Evolutionary conservation across 2,113 vertebrate species (phyloP).

Genomic region (Nansenia antarctica): DNA sequence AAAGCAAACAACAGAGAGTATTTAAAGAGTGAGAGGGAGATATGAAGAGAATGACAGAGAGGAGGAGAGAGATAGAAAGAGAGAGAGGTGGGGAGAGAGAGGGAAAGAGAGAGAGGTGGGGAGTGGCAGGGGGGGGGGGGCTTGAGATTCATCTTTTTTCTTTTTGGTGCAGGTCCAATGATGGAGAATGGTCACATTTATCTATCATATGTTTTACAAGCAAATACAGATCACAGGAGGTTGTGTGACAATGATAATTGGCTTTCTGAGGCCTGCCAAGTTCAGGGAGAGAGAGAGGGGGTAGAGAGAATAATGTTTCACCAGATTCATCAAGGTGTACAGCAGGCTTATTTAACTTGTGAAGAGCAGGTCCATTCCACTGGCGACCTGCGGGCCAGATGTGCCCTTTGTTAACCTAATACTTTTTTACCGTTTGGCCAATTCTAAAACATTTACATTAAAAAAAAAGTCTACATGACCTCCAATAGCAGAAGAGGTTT

Average conservation of each 20-base stretch:
- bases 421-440: too few species aligned
- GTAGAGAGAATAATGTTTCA: too few species aligned
- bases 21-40: background rate
- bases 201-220: background rate
- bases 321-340: too few species aligned
- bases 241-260: constrained; percentile 2
- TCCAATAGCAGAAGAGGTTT: too few species aligned
- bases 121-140: background rate
- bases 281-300: background rate
- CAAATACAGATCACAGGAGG: background rate
- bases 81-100: background rate
- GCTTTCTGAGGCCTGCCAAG: background rate
- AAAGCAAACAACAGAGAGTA: background rate
- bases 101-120: constrained; percentile 2
- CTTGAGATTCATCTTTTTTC: background rate
- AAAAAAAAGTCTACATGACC: too few species aligned
- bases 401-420: too few species aligned
- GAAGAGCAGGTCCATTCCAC: too few species aligned
- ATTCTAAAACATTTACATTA: too few species aligned
- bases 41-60: background rate
- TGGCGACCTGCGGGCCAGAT: too few species aligned
- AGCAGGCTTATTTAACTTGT: too few species aligned
- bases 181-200: background rate
- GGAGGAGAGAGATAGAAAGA: background rate
- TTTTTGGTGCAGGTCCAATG: background rate